Evolutionary conservation across 2,888 invertebrate genomes (phyloP), one percentile per base, ranked within the genome.

Genomic region (Tenthredo distinguenda): DNA sequence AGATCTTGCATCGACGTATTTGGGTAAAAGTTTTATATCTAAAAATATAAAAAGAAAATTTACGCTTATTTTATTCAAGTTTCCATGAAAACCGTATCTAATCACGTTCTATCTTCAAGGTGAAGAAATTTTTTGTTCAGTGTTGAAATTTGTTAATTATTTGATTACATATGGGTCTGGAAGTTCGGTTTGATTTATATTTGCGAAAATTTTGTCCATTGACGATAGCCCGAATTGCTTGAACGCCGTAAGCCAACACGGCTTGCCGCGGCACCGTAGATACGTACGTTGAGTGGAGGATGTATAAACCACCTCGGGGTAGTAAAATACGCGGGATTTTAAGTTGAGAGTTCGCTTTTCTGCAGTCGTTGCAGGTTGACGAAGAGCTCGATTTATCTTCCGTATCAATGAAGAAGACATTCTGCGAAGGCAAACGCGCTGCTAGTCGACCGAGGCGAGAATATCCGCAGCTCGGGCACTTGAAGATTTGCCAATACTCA

Each of bases 341-440:
- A 40, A 74, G 21, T 21, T 74, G 12, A 47, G 31, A 31, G 77
- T 18, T 55, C 9, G 77, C 50, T 77, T 77, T 50, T 55, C 31
- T 47, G 77, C 31, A 50, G 47, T 50, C 77, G 34, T 47, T 77
- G 77, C 31, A 50, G n/a, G 77, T 77, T 77, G 77, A 77, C 77
- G 50, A n/a, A 77, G 50, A 77, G 55, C 50, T 31, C 77, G 55
- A 77, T 77, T 77, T 77, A 77, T 77, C 77, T 77, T 77, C 34
- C 31, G 77, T 77, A 77, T 77, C 77, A 77, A 77, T 77, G 77
- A 77, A 77, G 50, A 77, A 77, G 77, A 77, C 77, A 77, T 77
- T 77, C 34, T 31, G 72, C n/a, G 55, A 55, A 43, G 72, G 72
- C 72, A 18, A 18, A 10, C n/a, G 72, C 43, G 72, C n/a, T 26